These are phyloP conservation scores for Eristalis arbustorum DNA, from an alignment of 2,888 invertebrate species.

Conservation along the genomic window DNA sequence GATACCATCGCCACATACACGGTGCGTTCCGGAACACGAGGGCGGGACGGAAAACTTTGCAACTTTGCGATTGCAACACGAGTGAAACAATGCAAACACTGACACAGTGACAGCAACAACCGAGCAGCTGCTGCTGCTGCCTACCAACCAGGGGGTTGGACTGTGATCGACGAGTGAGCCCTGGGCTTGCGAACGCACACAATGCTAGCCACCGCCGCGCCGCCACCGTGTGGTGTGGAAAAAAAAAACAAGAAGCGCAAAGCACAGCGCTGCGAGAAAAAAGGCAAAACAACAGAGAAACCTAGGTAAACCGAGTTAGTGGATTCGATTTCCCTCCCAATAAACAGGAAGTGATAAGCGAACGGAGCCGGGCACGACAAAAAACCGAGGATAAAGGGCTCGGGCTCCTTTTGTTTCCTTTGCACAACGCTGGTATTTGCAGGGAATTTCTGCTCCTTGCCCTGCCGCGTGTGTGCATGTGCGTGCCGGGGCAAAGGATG, in stretches of 20 bases:
- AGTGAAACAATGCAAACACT: conserved; percentile 64
- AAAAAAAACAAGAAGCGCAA: neutral
- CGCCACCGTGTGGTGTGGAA: conserved; percentile 48
- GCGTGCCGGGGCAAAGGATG: conserved; percentile 27
- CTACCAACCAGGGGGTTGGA: too few species aligned
- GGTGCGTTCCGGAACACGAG: conserved; percentile 53
- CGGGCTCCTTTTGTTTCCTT: conserved; percentile 45
- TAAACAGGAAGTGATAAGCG: conserved; percentile 74
- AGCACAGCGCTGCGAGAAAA: neutral
- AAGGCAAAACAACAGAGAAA: conserved; percentile 31
- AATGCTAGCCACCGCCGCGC: conserved; percentile 63
- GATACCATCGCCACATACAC: conserved; percentile 35
- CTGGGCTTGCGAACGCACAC: conserved; percentile 12
- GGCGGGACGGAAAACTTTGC: conserved; percentile 61
- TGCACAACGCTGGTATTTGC: conserved; percentile 35
- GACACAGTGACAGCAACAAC: conserved; percentile 18
- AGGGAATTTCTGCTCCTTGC: conserved; percentile 35
- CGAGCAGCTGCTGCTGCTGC: too few species aligned
- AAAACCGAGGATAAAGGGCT: neutral
- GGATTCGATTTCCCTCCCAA: conserved; percentile 74
- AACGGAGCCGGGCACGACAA: conserved; percentile 15
- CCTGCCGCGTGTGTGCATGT: neutral
- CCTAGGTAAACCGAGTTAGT: conserved; percentile 74
- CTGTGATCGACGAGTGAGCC: neutral
- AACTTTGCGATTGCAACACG: conserved; percentile 64